These are phyloP conservation scores for Maniola jurtina DNA, from an alignment of 1,140 invertebrate genomes.

Conservation along the genomic window DNA sequence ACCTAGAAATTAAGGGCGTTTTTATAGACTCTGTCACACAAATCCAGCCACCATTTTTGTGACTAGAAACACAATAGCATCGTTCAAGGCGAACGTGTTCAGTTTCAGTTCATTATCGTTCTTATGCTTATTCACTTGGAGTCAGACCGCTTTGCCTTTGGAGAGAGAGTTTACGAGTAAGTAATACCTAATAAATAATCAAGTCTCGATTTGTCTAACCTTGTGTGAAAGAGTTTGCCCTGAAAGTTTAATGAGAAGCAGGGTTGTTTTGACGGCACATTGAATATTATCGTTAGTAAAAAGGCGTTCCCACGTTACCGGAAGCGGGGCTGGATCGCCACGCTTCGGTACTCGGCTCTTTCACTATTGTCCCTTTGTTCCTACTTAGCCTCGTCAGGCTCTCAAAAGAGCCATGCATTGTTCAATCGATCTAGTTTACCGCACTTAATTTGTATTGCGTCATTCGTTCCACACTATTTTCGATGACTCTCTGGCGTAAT, in stretches of 20 bases:
- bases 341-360: slow-evolving; percentile 67
- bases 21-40: no score
- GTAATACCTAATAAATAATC: no score
- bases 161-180: no score
- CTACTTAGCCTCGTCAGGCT: slow-evolving; percentile 57
- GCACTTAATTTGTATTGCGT: slow-evolving; percentile 64
- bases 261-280: slow-evolving; percentile 27
- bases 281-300: slow-evolving; percentile 54
- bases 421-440: slow-evolving; percentile 59
- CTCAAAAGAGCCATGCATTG: slow-evolving; percentile 57
- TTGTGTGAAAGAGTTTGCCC: no score
- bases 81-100: no score
- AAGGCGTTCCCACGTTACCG: slow-evolving; percentile 69
- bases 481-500: slow-evolving; percentile 18
- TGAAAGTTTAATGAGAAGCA: slow-evolving; percentile 4
- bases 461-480: slow-evolving; percentile 58
- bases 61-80: no score
- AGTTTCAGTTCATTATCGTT: no score
- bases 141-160: no score
- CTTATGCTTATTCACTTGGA: no score
- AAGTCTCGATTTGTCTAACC: no score
- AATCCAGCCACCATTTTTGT: no score
- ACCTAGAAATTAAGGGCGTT: no score
- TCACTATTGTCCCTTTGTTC: slow-evolving; percentile 70
- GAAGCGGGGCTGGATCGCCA: slow-evolving; percentile 62